phyloP scores from a whole-genome alignment of 92 coral and sea anemone species.

The Epizoanthus scotinus region DNA sequence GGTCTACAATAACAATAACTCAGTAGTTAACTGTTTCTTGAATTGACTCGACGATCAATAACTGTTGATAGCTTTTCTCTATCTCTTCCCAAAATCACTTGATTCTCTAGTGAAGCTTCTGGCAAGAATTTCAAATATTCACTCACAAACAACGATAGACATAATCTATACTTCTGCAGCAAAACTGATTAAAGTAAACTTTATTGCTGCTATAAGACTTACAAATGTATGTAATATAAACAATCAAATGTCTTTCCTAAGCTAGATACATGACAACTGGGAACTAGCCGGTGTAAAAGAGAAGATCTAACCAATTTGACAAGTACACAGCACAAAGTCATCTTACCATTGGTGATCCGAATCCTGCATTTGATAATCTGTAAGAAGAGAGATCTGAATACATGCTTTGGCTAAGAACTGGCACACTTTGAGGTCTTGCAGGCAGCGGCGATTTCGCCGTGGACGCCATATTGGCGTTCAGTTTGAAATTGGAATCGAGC shows the following conservation, averaged over 20 bases:
- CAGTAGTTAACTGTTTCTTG: no score
- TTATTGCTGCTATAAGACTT: no score
- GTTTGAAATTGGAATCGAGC: slow-evolving; percentile 61
- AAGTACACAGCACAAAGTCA: background rate
- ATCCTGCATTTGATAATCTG: slow-evolving; percentile 61
- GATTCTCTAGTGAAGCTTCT: no score
- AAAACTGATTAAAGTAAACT: no score
- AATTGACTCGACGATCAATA: no score
- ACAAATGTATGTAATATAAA: background rate
- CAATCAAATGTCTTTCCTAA: background rate
- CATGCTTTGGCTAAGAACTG: slow-evolving; percentile 81
- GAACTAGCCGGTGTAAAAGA: background rate
- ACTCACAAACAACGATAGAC: no score
- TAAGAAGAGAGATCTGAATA: slow-evolving; percentile 63
- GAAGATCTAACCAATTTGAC: background rate
- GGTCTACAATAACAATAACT: no score
- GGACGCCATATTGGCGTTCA: slow-evolving; percentile 93
- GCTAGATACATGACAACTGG: no score
- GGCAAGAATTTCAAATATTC: no score
- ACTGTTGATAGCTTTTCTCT: no score
- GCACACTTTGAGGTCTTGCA: slow-evolving; percentile 92
- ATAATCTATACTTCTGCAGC: no score
- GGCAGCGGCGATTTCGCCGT: slow-evolving; percentile 81
- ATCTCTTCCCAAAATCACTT: no score
- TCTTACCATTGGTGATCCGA: slow-evolving; percentile 86